Base-by-base conservation (phyloP, 2,888 invertebrate species). In the Mesorhabditis sp. region DNA sequence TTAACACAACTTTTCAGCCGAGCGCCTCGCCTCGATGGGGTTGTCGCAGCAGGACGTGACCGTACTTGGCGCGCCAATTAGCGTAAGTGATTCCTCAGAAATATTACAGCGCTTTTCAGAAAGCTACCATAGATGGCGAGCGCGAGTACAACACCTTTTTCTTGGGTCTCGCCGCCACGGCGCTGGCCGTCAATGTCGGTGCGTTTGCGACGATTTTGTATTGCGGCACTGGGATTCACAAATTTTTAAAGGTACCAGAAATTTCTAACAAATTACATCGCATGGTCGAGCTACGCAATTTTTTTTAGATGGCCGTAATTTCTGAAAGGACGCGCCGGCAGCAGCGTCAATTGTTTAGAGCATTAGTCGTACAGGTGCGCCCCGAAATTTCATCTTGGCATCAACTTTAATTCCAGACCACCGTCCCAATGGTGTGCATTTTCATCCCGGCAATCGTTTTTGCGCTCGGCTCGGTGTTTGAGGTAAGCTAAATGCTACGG, bases 141-240 rank as follows among this genome's bases (percentile, higher is more conserved):
- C 58, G 58, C 10, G 58, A 50, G n/a, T 50, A 50, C 58, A 50
- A 50, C 58, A 50, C 58, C n/a, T 50, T 50, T 50, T 50, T 50
- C 58, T 13, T 50, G 58, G 58, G 10, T 2, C 10, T 50, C 7
- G 58, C n/a, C 58, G n/a, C 58, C 7, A n/a, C 58, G 7, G 58
- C 58, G 7, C n/a, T 50, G n/a, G 58, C 10, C 7, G 58, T 50
- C 58, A 50, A 50, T 50, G 10, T 50, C 7, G 58, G 10, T 2
- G 58, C 58, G 58, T 13, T 50, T 50, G 58, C 58, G n/a, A 50
- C 58, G n/a, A 50, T 50, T 50, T n/a, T 50, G n/a, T 50, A 13
- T 50, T 50, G 58, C n/a, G 58, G 58, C 7, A 10, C 10, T 2
- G 58, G 58, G 58, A 50, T 50, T 50, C 58, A 50, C n/a, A 10